Conservation (phyloP, 2,113 vertebrate species). For the Nothobranchius furzeri region DNA sequence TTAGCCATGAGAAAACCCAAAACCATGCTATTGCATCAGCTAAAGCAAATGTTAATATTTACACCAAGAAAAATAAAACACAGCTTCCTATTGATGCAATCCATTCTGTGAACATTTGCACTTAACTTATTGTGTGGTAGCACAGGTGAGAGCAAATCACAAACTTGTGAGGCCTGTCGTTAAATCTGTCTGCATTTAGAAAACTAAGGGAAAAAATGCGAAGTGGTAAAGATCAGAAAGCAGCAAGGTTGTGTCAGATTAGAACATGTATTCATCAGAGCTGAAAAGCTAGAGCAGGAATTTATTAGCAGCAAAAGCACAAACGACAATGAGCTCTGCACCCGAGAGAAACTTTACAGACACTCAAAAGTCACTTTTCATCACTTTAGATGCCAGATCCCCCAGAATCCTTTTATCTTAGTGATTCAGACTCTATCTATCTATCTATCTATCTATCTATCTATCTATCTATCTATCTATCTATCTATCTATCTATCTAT, state of each 20-base stretch:
- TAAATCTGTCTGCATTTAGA: constrained; percentile 1
- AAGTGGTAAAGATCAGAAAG: constrained; percentile 13
- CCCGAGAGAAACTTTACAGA: constrained; percentile 2
- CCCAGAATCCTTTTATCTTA: neutral
- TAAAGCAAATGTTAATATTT: neutral
- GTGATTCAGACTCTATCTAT: too few relatives aligned
- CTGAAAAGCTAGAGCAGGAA: constrained; percentile 16
- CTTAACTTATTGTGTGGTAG: neutral
- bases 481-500: too few relatives aligned
- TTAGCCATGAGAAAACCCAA: neutral
- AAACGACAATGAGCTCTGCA: constrained; percentile 6
- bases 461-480: too few relatives aligned
- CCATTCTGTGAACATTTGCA: neutral
- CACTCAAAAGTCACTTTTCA: constrained; percentile 2
- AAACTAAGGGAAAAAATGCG: constrained; percentile 3
- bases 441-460: too few relatives aligned
- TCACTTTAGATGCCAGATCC: neutral
- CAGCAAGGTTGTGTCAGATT: constrained; percentile 7
- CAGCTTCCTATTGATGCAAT: too few relatives aligned
- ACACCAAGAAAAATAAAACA: neutral
- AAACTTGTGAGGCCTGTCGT: constrained; percentile 4
- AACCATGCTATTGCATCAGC: neutral
- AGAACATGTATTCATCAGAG: neutral
- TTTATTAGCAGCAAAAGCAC: constrained; percentile 15
- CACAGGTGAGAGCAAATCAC: neutral